A percentile compares a stretch with the other conserved stretches of the same genome.
These are phyloP conservation scores for Leucoraja erinaceus DNA, from an alignment of 2,113 vertebrate genomes.

Conservation along the genomic window DNA sequence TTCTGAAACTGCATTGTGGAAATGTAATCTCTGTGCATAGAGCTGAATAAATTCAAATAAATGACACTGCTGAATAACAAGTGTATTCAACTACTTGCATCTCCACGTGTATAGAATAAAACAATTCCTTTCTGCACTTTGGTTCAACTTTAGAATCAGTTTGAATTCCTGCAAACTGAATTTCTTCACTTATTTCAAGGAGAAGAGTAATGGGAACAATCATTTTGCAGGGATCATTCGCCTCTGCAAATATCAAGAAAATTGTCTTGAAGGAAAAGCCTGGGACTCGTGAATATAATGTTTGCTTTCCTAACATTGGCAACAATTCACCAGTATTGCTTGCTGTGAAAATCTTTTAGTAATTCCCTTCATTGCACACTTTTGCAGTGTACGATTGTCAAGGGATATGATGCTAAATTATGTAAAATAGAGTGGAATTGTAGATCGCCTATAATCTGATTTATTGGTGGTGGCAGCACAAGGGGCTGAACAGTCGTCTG, in stretches of 20 bases:
- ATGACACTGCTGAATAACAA: constrained; percentile 11
- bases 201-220: not conserved
- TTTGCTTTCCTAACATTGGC: not conserved
- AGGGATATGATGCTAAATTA: not conserved
- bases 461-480: not conserved
- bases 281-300: not conserved
- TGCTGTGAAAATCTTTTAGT: not conserved
- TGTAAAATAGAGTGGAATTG: not conserved
- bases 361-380: not conserved
- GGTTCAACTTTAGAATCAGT: not conserved
- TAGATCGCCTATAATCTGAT: not conserved
- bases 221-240: not conserved
- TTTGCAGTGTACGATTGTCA: not conserved
- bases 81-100: not conserved
- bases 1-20: not conserved
- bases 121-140: not conserved
- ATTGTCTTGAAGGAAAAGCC: not conserved
- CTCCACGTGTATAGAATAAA: constrained; percentile 22
- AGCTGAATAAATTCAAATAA: constrained; percentile 27
- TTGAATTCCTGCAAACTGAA: not conserved
- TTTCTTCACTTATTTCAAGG: not conserved
- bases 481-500: not conserved
- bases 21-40: not conserved
- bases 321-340: not conserved
- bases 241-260: not conserved